phyloP scores from a whole-genome alignment of 1,140 invertebrate species.

The Aphis gossypii region DNA sequence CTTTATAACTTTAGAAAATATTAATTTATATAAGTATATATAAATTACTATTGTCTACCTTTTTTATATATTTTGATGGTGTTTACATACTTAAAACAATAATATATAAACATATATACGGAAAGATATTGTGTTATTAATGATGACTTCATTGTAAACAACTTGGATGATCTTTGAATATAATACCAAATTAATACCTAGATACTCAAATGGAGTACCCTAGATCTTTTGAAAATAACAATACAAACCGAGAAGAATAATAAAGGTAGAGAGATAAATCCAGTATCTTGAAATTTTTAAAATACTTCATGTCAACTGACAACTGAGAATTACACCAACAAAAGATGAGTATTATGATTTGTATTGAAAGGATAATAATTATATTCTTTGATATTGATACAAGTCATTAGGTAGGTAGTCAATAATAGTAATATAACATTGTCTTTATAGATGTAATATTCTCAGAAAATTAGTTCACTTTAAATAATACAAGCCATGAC shows the following conservation, averaged over 20 bases:
- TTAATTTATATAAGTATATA: neutral
- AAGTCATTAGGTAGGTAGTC: neutral
- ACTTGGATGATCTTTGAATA: neutral
- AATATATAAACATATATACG: neutral
- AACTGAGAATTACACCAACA: neutral
- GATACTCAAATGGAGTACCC: neutral
- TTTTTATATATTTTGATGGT: neutral
- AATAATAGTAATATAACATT: neutral
- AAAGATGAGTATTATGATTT: neutral
- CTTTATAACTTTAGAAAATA: neutral
- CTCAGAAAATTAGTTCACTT: constrained; percentile 22
- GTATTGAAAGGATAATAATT: neutral
- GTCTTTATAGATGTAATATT: constrained; percentile 13
- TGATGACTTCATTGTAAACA: neutral
- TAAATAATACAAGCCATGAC: neutral
- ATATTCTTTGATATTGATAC: neutral
- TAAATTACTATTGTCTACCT: neutral
- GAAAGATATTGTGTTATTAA: neutral
- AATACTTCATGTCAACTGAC: neutral
- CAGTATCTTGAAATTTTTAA: neutral
- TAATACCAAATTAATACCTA: neutral
- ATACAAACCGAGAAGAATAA: neutral
- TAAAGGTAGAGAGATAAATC: neutral
- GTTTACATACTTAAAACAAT: no score
- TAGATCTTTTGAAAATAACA: neutral